These are phyloP conservation scores for Neria commutata DNA, from an alignment of 2,888 invertebrate species.

Conservation along the genomic window DNA sequence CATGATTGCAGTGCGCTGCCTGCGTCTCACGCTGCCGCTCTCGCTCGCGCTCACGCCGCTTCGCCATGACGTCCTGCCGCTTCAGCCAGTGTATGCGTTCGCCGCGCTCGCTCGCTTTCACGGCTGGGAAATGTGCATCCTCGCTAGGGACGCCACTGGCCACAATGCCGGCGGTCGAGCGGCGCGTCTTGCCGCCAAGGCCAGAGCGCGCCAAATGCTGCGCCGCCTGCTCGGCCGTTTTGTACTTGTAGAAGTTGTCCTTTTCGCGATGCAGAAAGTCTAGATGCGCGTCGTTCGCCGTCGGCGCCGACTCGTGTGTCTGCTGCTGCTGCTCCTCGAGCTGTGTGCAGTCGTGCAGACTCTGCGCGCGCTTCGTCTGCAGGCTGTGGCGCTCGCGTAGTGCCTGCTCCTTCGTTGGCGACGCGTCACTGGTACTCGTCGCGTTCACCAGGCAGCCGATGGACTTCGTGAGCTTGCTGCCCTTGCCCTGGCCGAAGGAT, in stretches of 20 bases:
- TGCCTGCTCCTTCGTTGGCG: conserved; percentile 13
- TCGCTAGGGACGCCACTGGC: conserved; percentile 8
- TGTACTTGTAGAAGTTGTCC: conserved; percentile 62
- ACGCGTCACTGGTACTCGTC: conserved; percentile 37
- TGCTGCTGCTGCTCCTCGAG: conserved; percentile 10
- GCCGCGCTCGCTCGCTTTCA: conserved; percentile 35
- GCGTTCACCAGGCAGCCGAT: conserved; percentile 52
- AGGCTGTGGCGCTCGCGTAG: conserved; percentile 22
- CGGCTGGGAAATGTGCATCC: conserved; percentile 38
- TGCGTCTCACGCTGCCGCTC: conserved; percentile 4
- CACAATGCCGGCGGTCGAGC: conserved; percentile 32
- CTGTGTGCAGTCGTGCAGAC: conserved; percentile 51
- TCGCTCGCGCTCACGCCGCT: conserved; percentile 26
- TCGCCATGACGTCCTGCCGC: conserved; percentile 42
- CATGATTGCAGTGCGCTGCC: conserved; percentile 19
- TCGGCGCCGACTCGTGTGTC: conserved; percentile 24
- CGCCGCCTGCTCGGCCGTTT: conserved; percentile 55
- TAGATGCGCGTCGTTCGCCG: conserved; percentile 13
- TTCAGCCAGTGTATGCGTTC: conserved; percentile 56
- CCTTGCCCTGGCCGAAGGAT: conserved; percentile 35
- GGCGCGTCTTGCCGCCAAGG: conserved; percentile 38
- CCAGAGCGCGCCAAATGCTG: conserved; percentile 33
- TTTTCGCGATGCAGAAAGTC: conserved; percentile 42
- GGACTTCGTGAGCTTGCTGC: conserved; percentile 49
- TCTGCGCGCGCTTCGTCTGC: conserved; percentile 49